Evolutionary conservation across 2,888 invertebrate species (phyloP).

Genomic region (Tolmerus cingulatus): DNA sequence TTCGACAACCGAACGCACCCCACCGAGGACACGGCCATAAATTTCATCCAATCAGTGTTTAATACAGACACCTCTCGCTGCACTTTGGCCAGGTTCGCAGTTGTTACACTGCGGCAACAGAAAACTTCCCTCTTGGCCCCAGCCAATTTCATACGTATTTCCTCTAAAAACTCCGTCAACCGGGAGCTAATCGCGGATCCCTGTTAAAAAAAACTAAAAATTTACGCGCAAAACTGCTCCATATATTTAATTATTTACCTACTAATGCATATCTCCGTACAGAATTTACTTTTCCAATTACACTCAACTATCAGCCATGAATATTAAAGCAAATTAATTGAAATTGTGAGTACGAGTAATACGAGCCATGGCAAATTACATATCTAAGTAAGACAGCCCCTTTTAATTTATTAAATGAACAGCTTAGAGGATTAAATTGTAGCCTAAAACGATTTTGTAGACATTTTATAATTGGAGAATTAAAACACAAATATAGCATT

Average conservation of each 20-base stretch:
- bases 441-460: no score
- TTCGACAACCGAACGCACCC: slow-evolving; percentile 45
- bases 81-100: neutral
- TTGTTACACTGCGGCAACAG: neutral
- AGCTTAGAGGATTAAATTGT: no score
- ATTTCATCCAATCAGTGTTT: slow-evolving; percentile 43
- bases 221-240: neutral
- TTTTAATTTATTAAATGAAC: no score
- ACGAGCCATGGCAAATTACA: neutral
- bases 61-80: slow-evolving; percentile 5
- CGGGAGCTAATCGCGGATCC: no score
- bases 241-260: neutral
- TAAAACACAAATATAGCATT: no score
- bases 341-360: neutral
- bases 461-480: no score
- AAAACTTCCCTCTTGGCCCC: neutral
- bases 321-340: neutral
- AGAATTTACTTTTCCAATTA: neutral
- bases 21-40: slow-evolving; percentile 44
- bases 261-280: neutral
- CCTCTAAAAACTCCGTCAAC: neutral
- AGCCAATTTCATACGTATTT: neutral
- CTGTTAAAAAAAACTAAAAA: no score
- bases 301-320: neutral
- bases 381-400: no score